Conservation (phyloP, 2,797 vertebrate genomes). For the Sorex maritimensis region DNA sequence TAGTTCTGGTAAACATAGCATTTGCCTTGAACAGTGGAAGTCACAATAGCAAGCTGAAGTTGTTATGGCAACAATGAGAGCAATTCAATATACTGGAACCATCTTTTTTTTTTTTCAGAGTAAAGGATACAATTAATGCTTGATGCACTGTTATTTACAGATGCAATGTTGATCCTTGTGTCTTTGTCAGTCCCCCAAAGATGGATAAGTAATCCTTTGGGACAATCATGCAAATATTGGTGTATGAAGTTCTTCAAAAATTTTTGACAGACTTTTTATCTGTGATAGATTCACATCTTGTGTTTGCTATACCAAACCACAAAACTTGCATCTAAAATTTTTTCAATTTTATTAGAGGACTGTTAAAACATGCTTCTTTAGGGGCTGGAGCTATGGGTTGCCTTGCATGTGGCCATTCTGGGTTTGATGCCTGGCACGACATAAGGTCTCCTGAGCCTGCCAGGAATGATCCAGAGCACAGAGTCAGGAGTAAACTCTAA, state of each 20-base stretch:
- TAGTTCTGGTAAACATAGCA: constrained; percentile 73
- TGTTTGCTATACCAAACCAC: constrained; percentile 62
- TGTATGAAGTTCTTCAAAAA: constrained; percentile 58
- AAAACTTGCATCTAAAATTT: constrained; percentile 62
- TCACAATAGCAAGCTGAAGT: constrained; percentile 70
- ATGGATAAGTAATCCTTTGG: constrained; percentile 66
- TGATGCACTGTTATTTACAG: constrained; percentile 75
- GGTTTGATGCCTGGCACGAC: too few species aligned
- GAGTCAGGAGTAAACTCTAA: too few species aligned
- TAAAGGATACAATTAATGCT: constrained; percentile 79
- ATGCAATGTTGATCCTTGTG: constrained; percentile 36
- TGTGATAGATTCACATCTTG: constrained; percentile 67
- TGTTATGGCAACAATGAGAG: constrained; percentile 81
- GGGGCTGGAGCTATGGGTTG: too few species aligned
- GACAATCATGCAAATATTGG: constrained; percentile 70
- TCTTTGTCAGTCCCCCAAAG: constrained; percentile 62
- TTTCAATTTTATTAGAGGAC: background rate
- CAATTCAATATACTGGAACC: constrained; percentile 60
- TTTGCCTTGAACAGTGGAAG: constrained; percentile 37
- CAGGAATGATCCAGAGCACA: too few species aligned
- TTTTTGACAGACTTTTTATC: constrained; percentile 68
- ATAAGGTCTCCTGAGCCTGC: too few species aligned
- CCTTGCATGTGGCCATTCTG: too few species aligned
- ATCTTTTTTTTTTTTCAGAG: constrained; percentile 61
- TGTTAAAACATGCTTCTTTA: background rate